A percentile compares a stretch with the other conserved stretches of the same genome.
Conservation (phyloP, 2,113 vertebrate species). For the Galbula dea region DNA sequence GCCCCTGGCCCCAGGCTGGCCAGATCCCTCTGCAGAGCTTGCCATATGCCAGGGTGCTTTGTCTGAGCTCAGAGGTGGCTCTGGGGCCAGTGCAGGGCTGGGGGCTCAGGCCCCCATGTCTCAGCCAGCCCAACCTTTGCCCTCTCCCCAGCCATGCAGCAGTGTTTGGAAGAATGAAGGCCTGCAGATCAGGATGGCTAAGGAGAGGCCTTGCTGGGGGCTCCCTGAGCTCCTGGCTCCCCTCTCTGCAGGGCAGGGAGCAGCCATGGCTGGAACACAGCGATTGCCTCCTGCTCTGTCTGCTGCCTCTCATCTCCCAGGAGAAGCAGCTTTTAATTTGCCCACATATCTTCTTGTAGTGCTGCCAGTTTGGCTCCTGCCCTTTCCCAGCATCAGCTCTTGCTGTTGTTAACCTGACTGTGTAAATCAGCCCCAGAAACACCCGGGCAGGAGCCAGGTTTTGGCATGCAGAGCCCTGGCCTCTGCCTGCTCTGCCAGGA, state of each 20-base stretch:
- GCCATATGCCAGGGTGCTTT: too few relatives aligned
- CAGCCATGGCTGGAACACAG: too few relatives aligned
- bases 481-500: neutral
- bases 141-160: rapidly evolving
- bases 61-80: neutral
- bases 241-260: neutral
- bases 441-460: too few relatives aligned
- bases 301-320: neutral
- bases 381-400: rapidly evolving
- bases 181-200: rapidly evolving
- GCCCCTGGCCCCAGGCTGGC: too few relatives aligned
- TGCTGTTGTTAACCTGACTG: neutral
- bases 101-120: rapidly evolving
- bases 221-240: neutral
- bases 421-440: neutral
- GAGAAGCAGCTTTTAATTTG: neutral
- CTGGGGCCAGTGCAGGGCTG: neutral
- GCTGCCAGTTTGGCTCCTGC: neutral
- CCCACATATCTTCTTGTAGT: rapidly evolving
- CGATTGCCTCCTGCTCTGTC: neutral
- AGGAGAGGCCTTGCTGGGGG: neutral
- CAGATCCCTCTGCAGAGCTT: too few relatives aligned
- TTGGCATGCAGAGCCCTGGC: too few relatives aligned
- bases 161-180: neutral
- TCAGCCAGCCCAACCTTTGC: neutral